Conservation (phyloP, 1,140 invertebrate species). For the Sitobion miscanthi region DNA sequence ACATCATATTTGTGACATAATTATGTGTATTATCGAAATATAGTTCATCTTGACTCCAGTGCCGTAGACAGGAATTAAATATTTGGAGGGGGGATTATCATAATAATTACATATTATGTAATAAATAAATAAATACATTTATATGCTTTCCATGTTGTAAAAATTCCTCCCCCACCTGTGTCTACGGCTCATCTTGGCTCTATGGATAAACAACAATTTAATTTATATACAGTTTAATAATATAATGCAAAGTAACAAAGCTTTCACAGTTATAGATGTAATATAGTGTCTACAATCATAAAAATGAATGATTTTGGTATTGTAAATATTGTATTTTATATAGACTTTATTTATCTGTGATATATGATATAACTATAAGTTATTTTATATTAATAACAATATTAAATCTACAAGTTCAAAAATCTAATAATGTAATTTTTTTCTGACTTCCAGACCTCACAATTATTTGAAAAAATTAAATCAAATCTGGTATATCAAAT, state of each 20-base stretch:
- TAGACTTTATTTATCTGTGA: neutral
- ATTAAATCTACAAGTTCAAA: neutral
- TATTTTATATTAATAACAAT: neutral
- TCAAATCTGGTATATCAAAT: no score
- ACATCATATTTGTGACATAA: neutral
- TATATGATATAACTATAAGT: neutral
- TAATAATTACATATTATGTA: no score
- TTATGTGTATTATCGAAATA: neutral
- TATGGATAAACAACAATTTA: neutral
- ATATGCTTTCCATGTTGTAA: no score
- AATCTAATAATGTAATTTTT: neutral
- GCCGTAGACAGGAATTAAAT: no score
- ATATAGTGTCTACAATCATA: neutral
- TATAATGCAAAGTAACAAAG: neutral
- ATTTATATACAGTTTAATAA: neutral
- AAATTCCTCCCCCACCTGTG: no score
- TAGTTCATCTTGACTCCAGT: neutral
- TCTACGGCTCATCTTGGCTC: neutral
- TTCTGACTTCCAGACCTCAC: neutral
- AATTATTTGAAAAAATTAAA: neutral
- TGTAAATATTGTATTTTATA: neutral
- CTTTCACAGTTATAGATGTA: neutral
- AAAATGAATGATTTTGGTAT: neutral
- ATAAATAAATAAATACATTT: no score
- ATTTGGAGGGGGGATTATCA: no score